Percentiles rank a stretch among this genome's conserved stretches.
phyloP scores from a whole-genome alignment of 2,797 vertebrate genomes.

The Tenualosa thibaudeaui region DNA sequence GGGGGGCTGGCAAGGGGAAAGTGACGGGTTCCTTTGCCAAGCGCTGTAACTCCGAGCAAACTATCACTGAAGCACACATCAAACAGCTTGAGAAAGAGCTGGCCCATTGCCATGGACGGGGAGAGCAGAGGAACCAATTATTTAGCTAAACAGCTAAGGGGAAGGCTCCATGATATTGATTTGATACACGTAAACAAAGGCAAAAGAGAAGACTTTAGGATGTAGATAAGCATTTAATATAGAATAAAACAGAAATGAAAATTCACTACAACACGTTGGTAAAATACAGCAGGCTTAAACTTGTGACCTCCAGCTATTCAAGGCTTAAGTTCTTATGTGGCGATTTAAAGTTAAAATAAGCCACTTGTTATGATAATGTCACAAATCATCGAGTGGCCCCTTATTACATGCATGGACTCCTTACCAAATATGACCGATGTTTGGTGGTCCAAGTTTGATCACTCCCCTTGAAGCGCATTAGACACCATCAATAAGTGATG shows the following conservation, averaged over 20 bases:
- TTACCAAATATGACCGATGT: not conserved
- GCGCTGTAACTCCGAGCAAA: constrained; percentile 47
- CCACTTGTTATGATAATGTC: not conserved
- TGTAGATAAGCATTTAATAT: constrained; percentile 24
- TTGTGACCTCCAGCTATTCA: too few species aligned
- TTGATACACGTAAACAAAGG: constrained; percentile 34
- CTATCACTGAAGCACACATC: constrained; percentile 55
- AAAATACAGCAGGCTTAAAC: not conserved
- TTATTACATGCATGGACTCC: not conserved
- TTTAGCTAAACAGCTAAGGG: constrained; percentile 57
- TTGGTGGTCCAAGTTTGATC: not conserved
- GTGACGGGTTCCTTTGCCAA: constrained; percentile 51
- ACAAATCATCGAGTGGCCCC: not conserved
- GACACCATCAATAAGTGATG: constrained; percentile 17
- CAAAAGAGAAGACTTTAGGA: constrained; percentile 40
- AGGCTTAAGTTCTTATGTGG: too few species aligned
- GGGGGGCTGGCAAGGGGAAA: constrained; percentile 35
- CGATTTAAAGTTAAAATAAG: not conserved
- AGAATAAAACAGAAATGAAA: not conserved
- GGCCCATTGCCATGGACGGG: constrained; percentile 49
- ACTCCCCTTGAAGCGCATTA: not conserved
- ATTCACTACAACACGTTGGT: not conserved
- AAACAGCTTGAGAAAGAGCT: constrained; percentile 51
- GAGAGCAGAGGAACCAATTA: constrained; percentile 60
- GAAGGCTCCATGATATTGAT: constrained; percentile 44